Percentiles rank a stretch among this genome's conserved stretches.
Conservation (phyloP, 2,888 invertebrate species). For the Caradrina kadenii region DNA sequence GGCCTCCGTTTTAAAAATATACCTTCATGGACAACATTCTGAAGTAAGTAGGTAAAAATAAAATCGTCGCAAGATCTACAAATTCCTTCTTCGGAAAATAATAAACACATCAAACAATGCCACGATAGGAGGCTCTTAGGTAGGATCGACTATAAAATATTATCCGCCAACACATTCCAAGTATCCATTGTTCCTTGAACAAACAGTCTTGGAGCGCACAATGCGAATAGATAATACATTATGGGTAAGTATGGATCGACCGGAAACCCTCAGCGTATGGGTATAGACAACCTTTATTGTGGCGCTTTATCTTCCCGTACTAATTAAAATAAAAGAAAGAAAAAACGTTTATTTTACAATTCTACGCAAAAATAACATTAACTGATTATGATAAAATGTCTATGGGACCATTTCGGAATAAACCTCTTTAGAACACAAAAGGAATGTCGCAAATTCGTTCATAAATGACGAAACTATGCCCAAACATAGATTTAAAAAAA, state of each 20-base stretch:
- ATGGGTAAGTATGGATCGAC: conserved; percentile 7
- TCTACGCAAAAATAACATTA: no score
- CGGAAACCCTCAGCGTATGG: conserved; percentile 13
- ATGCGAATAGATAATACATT: conserved; percentile 11
- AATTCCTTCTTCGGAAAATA: conserved; percentile 10
- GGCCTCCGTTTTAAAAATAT: no score
- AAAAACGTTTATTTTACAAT: no score
- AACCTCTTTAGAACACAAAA: no score
- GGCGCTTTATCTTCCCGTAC: not conserved
- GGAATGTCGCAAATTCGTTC: no score
- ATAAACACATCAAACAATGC: conserved; percentile 13
- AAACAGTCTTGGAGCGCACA: conserved; percentile 36
- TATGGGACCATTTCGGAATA: no score
- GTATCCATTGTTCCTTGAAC: conserved; percentile 43
- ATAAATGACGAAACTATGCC: no score
- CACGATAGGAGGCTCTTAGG: not conserved
- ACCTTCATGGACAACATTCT: no score
- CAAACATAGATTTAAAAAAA: no score
- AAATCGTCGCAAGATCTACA: not conserved
- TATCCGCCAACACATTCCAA: conserved; percentile 37
- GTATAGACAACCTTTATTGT: conserved; percentile 23
- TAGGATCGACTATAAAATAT: conserved; percentile 37
- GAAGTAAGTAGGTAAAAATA: not conserved
- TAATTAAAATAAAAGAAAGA: no score
- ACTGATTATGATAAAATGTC: no score